Conservation (phyloP, 2,797 vertebrate genomes). For the Phrynocephalus vlangalii region DNA sequence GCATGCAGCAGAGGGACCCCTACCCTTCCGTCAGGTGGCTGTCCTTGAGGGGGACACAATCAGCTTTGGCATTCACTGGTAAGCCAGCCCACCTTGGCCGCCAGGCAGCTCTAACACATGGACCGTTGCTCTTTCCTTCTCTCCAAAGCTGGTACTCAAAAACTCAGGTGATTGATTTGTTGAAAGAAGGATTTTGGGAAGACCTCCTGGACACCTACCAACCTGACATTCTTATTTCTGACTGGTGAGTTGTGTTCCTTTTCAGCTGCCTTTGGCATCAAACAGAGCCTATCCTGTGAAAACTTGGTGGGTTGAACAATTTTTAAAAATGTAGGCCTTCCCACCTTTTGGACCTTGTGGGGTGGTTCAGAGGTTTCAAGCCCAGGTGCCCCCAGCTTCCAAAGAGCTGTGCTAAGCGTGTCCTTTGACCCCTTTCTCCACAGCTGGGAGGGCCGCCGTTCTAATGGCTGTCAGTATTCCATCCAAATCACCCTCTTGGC, state of each 20-base stretch:
- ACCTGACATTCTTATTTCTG: conserved; percentile 54
- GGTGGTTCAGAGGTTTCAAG: no score
- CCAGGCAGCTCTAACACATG: no score
- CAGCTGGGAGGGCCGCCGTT: conserved; percentile 63
- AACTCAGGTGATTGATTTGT: conserved; percentile 67
- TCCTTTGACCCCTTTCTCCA: neutral
- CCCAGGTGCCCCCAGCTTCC: neutral
- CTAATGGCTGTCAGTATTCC: conserved; percentile 58
- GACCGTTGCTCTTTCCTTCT: neutral
- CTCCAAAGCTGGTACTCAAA: conserved; percentile 61
- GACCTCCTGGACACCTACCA: conserved; percentile 64
- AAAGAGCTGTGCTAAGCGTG: neutral
- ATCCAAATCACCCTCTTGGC: conserved; percentile 63
- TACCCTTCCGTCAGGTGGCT: no score
- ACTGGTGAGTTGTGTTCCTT: conserved; percentile 57
- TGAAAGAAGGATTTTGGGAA: conserved; percentile 67
- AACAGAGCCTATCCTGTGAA: neutral
- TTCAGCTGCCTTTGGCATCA: accelerated
- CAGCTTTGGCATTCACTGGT: no score
- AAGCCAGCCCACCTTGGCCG: no score
- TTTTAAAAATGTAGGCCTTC: no score
- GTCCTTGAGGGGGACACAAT: no score
- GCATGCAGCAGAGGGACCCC: no score
- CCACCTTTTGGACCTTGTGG: no score
- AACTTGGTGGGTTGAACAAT: no score